These are phyloP conservation scores for Enteromius argenteus DNA, from an alignment of 2,797 vertebrate species.

Conservation along the genomic window DNA sequence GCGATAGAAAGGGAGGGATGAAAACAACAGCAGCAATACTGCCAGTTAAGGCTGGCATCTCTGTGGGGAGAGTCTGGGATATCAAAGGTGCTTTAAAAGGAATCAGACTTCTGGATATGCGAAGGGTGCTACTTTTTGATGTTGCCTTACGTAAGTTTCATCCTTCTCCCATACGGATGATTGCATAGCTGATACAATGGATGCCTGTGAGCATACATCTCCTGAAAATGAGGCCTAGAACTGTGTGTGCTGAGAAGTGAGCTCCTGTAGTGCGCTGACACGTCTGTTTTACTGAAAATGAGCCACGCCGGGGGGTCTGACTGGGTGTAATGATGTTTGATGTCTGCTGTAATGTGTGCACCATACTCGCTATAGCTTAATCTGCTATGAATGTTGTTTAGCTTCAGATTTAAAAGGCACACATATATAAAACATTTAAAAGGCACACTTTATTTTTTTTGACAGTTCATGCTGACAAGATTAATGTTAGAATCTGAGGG, in stretches of 20 bases:
- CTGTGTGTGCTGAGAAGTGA: not conserved
- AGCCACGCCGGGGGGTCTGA: slow-evolving; percentile 29
- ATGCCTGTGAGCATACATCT: slow-evolving; percentile 17
- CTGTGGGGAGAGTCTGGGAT: slow-evolving; percentile 7
- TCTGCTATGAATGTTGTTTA: slow-evolving; percentile 15
- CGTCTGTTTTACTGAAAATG: slow-evolving; percentile 52
- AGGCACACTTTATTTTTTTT: not conserved
- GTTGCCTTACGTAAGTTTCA: slow-evolving; percentile 6
- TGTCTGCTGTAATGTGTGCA: slow-evolving; percentile 38
- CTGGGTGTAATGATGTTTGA: slow-evolving; percentile 48
- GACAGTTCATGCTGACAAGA: not conserved
- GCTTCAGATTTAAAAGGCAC: slow-evolving; percentile 6
- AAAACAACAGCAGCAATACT: slow-evolving; percentile 1
- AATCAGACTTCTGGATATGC: slow-evolving; percentile 17
- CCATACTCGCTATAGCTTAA: slow-evolving; percentile 13
- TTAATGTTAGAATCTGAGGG: not conserved
- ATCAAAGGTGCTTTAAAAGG: slow-evolving; percentile 40
- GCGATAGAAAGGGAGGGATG: not conserved
- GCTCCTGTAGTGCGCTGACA: slow-evolving; percentile 24
- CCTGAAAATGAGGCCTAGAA: slow-evolving; percentile 27
- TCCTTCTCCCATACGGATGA: not conserved
- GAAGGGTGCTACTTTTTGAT: slow-evolving; percentile 35
- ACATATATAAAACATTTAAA: slow-evolving; percentile 1
- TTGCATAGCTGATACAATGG: slow-evolving; percentile 15
- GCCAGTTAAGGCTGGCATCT: not conserved